Base-by-base conservation (phyloP, 2,113 vertebrate species). In the Mirounga angustirostris region DNA sequence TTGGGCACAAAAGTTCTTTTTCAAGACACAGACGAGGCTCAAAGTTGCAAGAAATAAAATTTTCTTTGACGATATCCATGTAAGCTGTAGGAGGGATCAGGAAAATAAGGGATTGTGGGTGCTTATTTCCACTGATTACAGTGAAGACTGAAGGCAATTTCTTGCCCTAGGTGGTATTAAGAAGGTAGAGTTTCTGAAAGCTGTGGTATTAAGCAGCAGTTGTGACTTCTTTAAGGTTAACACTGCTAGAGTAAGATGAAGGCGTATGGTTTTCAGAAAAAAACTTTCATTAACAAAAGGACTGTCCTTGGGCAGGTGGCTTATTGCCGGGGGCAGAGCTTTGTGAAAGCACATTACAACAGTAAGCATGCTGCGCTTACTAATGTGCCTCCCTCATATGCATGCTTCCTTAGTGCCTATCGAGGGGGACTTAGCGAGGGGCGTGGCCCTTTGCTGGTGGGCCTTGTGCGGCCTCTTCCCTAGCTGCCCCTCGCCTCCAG, bases 221-320 rank as follows among this genome's bases (percentile, higher is more conserved):
- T 82, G 5, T 86, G 3, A 40, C 28, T 84, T 84, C 7, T 96
- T 91, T 91, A 79, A 76, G 74, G 12, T 65, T 74, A 92, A 69
- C 26, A 43, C 26, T 43, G 36, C 36, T 36, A 67, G 63, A 30
- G 80, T 33, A 54, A 71, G n/a, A 52, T 73, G 40, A 96, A 92
- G 10, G 67, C 52, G 4, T 30, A 19, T 11, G 50, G 9, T 89
- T 97, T 96, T 85, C 56, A 61, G 40, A 76, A 59, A 43, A 63
- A 94, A 89, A 79, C 13, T 65, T 91, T 86, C 65, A 91, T 74
- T 89, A 91, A 54, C 2, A 50, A 73, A 76, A 11, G 8, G 5
- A 65, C 14, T 46, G 50, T 95, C 93, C 79, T 84, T 96, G 93
- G 65, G 89, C 91, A 82, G 71, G 94, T 89, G 26, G 74, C 79